phyloP scores from a whole-genome alignment of 2,797 vertebrate species.

The Acanthurus tractus region DNA sequence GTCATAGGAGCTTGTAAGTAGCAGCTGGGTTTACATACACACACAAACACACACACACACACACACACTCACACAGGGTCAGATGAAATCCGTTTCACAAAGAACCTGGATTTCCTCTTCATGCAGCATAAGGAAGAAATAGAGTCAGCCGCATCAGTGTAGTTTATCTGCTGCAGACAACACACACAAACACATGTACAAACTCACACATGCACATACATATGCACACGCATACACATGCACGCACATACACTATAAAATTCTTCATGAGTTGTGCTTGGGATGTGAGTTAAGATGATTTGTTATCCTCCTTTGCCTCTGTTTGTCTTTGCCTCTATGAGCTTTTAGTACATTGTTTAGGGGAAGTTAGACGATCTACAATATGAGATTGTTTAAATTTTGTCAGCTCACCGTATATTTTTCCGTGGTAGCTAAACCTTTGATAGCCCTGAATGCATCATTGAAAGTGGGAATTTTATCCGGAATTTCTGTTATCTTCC shows the following conservation, averaged over 20 bases:
- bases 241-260: conserved; percentile 4
- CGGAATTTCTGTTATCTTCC: conserved; percentile 1
- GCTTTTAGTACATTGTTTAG: conserved; percentile 6
- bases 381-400: conserved; percentile 14
- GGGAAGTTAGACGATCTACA: conserved; percentile 12
- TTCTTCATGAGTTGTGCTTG: conserved; percentile 16
- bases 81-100: conserved; percentile 71
- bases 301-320: conserved; percentile 36
- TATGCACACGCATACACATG: conserved; percentile 11
- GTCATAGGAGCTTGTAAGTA: conserved; percentile 57
- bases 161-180: conserved; percentile 42
- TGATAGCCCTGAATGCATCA: conserved; percentile 12
- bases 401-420: neutral
- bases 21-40: conserved; percentile 64
- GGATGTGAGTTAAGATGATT: conserved; percentile 37
- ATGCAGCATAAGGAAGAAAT: conserved; percentile 48
- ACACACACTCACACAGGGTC: conserved; percentile 44
- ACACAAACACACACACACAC: conserved; percentile 10
- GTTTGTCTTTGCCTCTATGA: conserved; percentile 18
- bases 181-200: conserved; percentile 27
- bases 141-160: conserved; percentile 42
- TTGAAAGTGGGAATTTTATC: neutral
- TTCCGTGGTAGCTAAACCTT: neutral
- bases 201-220: conserved; percentile 8
- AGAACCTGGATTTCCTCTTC: conserved; percentile 75